These are phyloP conservation scores for Rattus rattus DNA, from an alignment of 2,113 vertebrate species.

Conservation along the genomic window DNA sequence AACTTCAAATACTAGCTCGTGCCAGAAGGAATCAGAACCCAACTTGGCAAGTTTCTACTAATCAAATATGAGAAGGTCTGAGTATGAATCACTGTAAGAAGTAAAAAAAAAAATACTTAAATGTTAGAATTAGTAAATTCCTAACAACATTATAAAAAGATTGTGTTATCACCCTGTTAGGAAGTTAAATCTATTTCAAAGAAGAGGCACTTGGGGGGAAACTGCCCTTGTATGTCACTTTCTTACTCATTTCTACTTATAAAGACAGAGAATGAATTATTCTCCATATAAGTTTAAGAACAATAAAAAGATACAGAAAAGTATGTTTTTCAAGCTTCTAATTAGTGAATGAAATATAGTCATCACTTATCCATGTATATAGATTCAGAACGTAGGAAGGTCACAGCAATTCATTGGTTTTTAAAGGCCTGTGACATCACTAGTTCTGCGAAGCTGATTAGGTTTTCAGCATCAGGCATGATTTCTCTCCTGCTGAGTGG, in stretches of 20 bases:
- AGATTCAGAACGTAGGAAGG: background rate
- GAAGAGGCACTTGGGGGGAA: background rate
- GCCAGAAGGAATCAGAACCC: background rate
- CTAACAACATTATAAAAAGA: background rate
- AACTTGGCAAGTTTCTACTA: background rate
- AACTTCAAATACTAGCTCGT: background rate
- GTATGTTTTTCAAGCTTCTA: background rate
- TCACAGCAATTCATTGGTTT: background rate
- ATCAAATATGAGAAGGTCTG: background rate
- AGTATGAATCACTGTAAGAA: background rate
- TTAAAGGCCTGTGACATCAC: background rate
- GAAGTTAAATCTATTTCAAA: conserved; percentile 3
- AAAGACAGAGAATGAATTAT: background rate
- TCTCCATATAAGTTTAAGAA: background rate
- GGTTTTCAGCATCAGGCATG: background rate
- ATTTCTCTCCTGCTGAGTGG: background rate
- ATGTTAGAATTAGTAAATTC: background rate
- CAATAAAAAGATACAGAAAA: background rate
- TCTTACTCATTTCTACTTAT: conserved; percentile 4
- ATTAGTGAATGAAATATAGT: background rate
- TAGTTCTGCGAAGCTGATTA: background rate
- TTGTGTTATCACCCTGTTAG: background rate
- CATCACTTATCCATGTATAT: background rate
- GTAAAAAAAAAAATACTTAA: background rate
- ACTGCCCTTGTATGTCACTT: background rate